Evolutionary conservation across 2,113 vertebrate genomes (phyloP).

Genomic region (Sciurus niger): DNA sequence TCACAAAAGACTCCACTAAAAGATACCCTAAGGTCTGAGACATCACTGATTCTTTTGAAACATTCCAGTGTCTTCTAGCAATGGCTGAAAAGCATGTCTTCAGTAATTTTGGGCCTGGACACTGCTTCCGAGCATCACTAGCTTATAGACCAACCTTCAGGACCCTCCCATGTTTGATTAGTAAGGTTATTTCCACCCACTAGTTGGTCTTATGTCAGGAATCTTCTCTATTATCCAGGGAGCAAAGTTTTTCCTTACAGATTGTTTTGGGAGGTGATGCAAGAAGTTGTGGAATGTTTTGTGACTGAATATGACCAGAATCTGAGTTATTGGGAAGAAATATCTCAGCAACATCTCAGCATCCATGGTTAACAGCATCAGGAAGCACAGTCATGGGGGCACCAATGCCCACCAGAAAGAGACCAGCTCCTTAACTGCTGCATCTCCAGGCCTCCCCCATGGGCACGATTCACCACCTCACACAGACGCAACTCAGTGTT

Average conservation of each 20-base stretch:
- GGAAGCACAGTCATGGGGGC: not conserved
- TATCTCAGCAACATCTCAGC: not conserved
- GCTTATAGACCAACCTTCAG: not conserved
- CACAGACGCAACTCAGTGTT: not conserved
- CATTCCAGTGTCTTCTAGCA: not conserved
- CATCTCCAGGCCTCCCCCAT: not conserved
- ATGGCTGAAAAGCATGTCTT: not conserved
- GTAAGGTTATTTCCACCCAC: not conserved
- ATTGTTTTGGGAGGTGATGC: not conserved
- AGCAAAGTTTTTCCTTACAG: not conserved
- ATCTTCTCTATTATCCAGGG: not conserved
- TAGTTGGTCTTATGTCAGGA: not conserved
- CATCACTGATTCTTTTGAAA: not conserved
- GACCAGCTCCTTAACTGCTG: not conserved
- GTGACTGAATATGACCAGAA: not conserved
- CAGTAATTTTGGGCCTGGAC: not conserved
- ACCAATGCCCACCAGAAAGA: not conserved
- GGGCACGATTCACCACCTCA: not conserved
- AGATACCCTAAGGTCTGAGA: slow-evolving; percentile 5
- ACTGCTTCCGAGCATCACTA: not conserved
- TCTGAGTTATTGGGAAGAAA: not conserved
- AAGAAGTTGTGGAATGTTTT: not conserved
- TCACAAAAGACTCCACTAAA: not conserved
- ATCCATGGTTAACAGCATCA: not conserved
- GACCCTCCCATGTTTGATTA: not conserved